Evolutionary conservation across 2,797 vertebrate genomes (phyloP).

Genomic region (Hylomyscus alleni): DNA sequence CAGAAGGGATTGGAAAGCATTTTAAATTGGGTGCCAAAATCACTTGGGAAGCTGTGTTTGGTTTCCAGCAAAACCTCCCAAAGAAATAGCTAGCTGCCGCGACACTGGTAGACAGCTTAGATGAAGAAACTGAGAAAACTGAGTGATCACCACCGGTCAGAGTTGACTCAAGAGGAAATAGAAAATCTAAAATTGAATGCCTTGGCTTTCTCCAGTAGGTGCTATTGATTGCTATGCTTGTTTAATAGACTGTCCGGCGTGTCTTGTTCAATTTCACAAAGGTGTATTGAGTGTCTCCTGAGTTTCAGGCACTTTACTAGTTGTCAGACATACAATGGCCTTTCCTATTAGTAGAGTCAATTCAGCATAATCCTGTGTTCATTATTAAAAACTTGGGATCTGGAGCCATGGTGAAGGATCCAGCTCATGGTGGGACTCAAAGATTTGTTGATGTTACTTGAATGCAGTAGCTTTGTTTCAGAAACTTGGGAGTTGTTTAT

Average conservation of each 20-base stretch:
- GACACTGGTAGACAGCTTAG: too few relatives aligned
- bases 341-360: not conserved
- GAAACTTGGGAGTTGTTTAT: not conserved
- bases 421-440: not conserved
- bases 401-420: not conserved
- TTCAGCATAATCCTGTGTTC: not conserved
- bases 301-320: not conserved
- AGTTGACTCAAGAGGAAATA: slow-evolving; percentile 8
- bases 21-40: not conserved
- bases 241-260: not conserved
- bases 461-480: not conserved
- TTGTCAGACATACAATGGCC: not conserved
- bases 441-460: not conserved
- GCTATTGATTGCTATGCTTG: not conserved
- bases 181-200: not conserved
- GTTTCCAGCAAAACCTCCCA: not conserved
- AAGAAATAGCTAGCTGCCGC: not conserved
- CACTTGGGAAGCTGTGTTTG: not conserved
- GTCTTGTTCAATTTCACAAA: not conserved
- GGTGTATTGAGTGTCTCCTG: not conserved
- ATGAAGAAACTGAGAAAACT: not conserved
- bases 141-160: not conserved
- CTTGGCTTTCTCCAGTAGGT: not conserved
- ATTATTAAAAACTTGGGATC: not conserved
- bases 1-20: not conserved